phyloP scores from a whole-genome alignment of 2,113 vertebrate genomes.

The Pteruthius melanotis region DNA sequence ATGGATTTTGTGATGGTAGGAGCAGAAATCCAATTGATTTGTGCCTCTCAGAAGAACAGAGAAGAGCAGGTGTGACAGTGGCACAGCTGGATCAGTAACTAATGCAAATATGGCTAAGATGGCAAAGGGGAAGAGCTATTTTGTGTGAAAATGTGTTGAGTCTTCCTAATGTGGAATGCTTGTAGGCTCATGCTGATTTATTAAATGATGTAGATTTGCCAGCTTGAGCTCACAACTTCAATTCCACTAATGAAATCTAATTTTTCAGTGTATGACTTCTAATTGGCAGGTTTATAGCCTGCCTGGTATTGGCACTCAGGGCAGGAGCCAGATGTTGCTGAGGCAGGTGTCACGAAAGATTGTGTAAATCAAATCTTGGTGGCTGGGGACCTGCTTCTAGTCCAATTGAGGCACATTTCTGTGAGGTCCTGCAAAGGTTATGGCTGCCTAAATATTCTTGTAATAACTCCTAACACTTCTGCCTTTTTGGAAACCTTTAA shows the following conservation, averaged over 20 bases:
- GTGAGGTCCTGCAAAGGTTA: not conserved
- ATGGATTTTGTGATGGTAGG: not conserved
- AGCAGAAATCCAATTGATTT: not conserved
- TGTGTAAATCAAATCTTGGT: not conserved
- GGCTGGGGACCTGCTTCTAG: not conserved
- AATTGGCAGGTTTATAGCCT: not conserved
- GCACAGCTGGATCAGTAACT: not conserved
- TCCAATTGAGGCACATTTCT: not conserved
- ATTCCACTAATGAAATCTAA: constrained; percentile 22
- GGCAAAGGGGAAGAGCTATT: not conserved
- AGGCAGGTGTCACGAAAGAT: not conserved
- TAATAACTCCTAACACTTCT: not conserved
- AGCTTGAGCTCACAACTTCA: constrained; percentile 24
- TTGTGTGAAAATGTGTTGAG: not conserved
- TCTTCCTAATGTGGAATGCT: not conserved
- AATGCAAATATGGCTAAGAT: not conserved
- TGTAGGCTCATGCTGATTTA: not conserved
- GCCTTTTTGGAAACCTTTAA: not conserved
- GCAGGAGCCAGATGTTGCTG: constrained; percentile 5
- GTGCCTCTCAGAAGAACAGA: not conserved
- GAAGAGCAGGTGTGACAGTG: not conserved
- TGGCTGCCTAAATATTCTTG: not conserved
- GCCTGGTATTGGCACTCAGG: not conserved
- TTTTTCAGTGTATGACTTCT: not conserved
- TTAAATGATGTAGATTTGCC: not conserved